These are phyloP conservation scores for Euura lappo DNA, from an alignment of 1,140 invertebrate species.

Conservation along the genomic window DNA sequence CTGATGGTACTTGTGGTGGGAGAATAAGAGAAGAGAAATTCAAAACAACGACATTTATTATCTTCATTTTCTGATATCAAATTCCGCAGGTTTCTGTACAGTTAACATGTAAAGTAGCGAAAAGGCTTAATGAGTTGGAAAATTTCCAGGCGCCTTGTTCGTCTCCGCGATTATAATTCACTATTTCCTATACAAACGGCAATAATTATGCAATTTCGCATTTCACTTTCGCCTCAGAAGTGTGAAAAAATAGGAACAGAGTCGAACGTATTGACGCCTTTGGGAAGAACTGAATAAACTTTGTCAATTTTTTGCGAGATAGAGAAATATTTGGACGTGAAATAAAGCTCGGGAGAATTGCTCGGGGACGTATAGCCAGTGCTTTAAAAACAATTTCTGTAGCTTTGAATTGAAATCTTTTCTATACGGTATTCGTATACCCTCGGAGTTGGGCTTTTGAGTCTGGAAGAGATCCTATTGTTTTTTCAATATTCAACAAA, in stretches of 20 bases:
- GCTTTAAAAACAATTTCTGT: neutral
- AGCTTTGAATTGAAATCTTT: neutral
- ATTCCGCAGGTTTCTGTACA: neutral
- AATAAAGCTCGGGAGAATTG: neutral
- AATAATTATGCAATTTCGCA: no score
- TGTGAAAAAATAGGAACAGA: no score
- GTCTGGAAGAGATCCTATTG: neutral
- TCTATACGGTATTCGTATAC: neutral
- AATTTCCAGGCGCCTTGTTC: neutral
- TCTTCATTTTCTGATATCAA: neutral
- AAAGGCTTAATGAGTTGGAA: conserved; percentile 1
- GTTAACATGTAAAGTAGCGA: neutral
- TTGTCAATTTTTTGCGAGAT: neutral
- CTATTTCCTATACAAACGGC: no score
- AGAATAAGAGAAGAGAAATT: neutral
- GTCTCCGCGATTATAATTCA: neutral
- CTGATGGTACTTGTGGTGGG: no score
- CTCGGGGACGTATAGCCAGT: neutral
- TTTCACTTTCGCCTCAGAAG: no score
- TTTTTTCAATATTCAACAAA: conserved; percentile 3
- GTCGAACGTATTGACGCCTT: no score
- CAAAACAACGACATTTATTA: neutral
- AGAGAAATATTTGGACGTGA: neutral
- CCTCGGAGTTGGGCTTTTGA: neutral
- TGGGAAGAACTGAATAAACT: neutral